A percentile compares a stretch with the other conserved stretches of the same genome.
Conservation (phyloP, 2,797 vertebrate species). For the Leuciscus waleckii region DNA sequence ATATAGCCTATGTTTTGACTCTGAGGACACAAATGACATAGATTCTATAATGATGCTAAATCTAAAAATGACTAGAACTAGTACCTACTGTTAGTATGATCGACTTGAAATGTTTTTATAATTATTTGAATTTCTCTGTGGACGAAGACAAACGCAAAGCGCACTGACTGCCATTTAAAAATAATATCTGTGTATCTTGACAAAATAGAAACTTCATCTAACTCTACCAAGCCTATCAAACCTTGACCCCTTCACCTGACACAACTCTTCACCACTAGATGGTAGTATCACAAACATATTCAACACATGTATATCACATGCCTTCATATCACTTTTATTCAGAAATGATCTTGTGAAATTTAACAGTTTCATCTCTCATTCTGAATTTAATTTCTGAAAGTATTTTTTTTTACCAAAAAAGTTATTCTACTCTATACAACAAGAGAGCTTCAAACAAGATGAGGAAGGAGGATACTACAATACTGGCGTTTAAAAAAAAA, state of each 20-base stretch:
- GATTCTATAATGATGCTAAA: background rate
- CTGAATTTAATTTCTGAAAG: background rate
- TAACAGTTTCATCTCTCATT: too few relatives aligned
- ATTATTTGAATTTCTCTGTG: background rate
- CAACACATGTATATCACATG: background rate
- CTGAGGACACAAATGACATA: background rate
- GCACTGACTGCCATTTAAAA: background rate
- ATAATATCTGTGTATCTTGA: background rate
- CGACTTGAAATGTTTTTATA: background rate
- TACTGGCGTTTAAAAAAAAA: background rate
- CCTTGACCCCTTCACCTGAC: background rate
- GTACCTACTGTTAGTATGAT: background rate
- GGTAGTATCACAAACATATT: conserved; percentile 11
- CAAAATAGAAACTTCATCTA: background rate
- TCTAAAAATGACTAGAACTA: background rate
- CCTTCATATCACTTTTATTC: background rate
- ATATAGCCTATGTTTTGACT: background rate
- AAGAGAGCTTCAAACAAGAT: background rate
- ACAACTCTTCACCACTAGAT: conserved; percentile 15
- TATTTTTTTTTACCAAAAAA: background rate
- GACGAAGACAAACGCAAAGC: background rate
- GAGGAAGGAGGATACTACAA: too few relatives aligned
- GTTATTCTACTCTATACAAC: background rate
- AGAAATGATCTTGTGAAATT: background rate
- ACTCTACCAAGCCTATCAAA: background rate